Conservation (phyloP, 2,113 vertebrate genomes). For the Megaleporinus macrocephalus region DNA sequence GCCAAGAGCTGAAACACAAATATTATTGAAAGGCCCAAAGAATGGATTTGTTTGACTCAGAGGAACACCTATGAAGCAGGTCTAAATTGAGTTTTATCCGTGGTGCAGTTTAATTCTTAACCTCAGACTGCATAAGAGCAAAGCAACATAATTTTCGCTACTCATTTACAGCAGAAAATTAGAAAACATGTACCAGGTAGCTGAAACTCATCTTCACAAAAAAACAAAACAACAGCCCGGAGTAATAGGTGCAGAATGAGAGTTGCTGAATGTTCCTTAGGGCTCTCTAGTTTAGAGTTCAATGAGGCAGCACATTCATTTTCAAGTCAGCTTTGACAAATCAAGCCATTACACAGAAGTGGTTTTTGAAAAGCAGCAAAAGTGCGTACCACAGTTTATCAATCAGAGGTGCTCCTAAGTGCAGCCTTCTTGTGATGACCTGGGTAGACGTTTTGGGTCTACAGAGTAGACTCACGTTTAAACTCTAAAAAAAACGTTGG, state of each 20-base stretch:
- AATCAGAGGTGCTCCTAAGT: background rate
- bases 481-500: no score
- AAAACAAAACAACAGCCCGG: background rate
- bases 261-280: background rate
- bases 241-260: conserved; percentile 1
- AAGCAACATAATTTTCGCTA: background rate
- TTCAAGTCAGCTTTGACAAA: conserved; percentile 9
- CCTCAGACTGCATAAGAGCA: background rate
- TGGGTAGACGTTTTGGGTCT: no score
- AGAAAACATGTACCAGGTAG: background rate
- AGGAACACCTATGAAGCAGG: background rate
- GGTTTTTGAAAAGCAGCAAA: background rate
- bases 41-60: background rate
- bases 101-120: background rate
- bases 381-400: background rate
- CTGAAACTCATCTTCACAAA: background rate
- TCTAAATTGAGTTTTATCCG: background rate
- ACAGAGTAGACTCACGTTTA: no score
- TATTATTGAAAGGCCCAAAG: background rate
- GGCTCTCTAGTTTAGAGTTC: conserved; percentile 10
- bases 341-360: conserved; percentile 13
- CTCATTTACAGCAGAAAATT: background rate
- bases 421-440: no score
- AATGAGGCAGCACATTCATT: conserved; percentile 30
- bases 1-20: conserved; percentile 10